Evolutionary conservation across 2,797 vertebrate species (phyloP).

Genomic region (Coracias cyanogaster): DNA sequence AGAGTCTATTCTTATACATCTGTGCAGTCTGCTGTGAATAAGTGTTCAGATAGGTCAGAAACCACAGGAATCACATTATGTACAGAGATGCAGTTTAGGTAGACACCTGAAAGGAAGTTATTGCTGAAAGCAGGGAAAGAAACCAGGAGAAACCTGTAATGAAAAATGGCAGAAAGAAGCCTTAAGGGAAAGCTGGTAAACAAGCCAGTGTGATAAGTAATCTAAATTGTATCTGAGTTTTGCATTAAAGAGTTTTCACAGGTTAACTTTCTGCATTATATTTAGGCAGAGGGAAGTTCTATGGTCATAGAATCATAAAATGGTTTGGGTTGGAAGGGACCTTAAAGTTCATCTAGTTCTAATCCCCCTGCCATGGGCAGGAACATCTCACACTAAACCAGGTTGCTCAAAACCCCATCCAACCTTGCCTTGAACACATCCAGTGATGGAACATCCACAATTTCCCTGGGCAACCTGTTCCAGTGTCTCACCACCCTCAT

Average conservation of each 20-base stretch:
- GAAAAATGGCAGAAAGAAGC: background rate
- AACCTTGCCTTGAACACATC: too few relatives aligned
- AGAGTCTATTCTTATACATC: background rate
- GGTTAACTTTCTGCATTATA: background rate
- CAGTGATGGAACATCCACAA: too few relatives aligned
- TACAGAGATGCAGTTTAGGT: background rate
- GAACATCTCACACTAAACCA: too few relatives aligned
- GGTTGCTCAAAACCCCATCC: too few relatives aligned
- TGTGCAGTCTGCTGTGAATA: background rate
- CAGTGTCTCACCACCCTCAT: too few relatives aligned
- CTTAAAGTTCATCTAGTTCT: too few relatives aligned
- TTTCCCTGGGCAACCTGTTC: too few relatives aligned
- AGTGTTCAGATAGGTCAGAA: background rate
- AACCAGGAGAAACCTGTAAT: background rate
- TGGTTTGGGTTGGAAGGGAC: too few relatives aligned
- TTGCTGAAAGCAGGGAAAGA: background rate
- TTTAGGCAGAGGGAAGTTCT: background rate
- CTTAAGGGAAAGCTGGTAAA: background rate
- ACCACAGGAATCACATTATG: background rate
- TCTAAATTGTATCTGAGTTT: background rate
- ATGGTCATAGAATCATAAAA: too few relatives aligned
- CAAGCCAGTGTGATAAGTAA: background rate
- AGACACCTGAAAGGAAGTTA: background rate
- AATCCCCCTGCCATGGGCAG: too few relatives aligned
- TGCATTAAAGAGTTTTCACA: background rate